These are phyloP conservation scores for Scaeva pyrastri DNA, from an alignment of 2,888 invertebrate species.

Conservation along the genomic window DNA sequence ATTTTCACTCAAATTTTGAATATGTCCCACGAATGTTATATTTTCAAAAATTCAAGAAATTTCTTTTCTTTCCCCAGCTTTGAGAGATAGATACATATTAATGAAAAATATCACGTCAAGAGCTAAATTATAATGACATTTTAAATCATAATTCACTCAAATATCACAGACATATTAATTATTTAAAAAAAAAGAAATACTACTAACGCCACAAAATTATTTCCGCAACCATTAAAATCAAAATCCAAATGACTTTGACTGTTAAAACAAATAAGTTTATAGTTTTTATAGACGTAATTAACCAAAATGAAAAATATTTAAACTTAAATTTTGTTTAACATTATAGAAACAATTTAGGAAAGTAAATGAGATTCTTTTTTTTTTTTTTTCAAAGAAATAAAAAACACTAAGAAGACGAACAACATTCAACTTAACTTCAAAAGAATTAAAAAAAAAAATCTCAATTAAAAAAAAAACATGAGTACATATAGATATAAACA, in stretches of 20 bases:
- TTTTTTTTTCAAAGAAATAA: not conserved
- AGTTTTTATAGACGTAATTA: slow-evolving; percentile 6
- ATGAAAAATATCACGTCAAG: too few species aligned
- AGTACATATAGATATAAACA: too few species aligned
- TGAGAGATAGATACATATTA: too few species aligned
- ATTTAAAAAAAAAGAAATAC: not conserved
- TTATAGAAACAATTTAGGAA: not conserved
- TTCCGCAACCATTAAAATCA: not conserved
- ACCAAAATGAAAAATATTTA: slow-evolving; percentile 18
- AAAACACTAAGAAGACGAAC: not conserved
- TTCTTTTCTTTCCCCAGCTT: too few species aligned
- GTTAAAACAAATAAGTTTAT: not conserved
- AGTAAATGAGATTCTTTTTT: not conserved
- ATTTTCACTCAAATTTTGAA: too few species aligned
- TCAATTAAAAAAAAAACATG: slow-evolving; percentile 20
- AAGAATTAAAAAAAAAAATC: slow-evolving; percentile 26
- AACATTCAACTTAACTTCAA: slow-evolving; percentile 16
- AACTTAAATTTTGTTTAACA: slow-evolving; percentile 4
- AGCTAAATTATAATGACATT: too few species aligned
- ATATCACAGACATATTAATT: too few species aligned
- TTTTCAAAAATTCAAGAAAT: too few species aligned
- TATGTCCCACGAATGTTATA: too few species aligned
- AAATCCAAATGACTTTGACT: not conserved
- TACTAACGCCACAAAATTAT: not conserved
- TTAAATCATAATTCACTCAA: too few species aligned